Conservation (phyloP, 2,113 vertebrate genomes). For the Asarcornis scutulata region DNA sequence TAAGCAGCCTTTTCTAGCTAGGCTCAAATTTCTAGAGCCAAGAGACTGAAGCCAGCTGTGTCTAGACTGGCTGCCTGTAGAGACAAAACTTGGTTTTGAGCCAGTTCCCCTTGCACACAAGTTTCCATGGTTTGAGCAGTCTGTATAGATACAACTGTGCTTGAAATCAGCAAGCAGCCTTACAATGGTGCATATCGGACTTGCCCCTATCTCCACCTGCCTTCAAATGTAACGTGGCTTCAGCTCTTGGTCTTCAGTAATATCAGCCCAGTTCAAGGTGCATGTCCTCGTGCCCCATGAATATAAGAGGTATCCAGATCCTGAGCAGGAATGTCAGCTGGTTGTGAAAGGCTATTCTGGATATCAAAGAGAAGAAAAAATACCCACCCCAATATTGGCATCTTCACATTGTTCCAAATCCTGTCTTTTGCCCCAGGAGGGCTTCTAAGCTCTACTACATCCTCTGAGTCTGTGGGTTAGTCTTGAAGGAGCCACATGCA, state of each 20-base stretch:
- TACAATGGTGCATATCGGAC: not conserved
- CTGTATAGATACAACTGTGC: not conserved
- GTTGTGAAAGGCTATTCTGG: not conserved
- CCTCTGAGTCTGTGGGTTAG: not conserved
- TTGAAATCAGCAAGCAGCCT: not conserved
- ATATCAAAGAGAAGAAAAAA: not conserved
- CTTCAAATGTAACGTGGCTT: not conserved
- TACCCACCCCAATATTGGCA: not conserved
- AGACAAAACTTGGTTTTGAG: not conserved
- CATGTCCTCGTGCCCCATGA: not conserved
- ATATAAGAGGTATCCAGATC: not conserved
- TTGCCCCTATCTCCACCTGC: not conserved
- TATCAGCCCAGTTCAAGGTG: not conserved
- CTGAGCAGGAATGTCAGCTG: not conserved
- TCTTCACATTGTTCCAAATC: not conserved
- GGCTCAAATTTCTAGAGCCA: not conserved
- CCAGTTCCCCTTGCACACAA: not conserved
- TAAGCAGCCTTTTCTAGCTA: not conserved
- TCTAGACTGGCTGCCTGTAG: not conserved
- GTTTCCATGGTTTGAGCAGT: not conserved
- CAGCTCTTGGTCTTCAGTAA: not conserved
- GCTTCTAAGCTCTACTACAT: not conserved
- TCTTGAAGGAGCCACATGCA: not conserved
- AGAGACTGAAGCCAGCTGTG: not conserved
- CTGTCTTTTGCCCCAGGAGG: not conserved